These are phyloP conservation scores for Scartelaos histophorus DNA, from an alignment of 2,113 vertebrate genomes.

Conservation along the genomic window DNA sequence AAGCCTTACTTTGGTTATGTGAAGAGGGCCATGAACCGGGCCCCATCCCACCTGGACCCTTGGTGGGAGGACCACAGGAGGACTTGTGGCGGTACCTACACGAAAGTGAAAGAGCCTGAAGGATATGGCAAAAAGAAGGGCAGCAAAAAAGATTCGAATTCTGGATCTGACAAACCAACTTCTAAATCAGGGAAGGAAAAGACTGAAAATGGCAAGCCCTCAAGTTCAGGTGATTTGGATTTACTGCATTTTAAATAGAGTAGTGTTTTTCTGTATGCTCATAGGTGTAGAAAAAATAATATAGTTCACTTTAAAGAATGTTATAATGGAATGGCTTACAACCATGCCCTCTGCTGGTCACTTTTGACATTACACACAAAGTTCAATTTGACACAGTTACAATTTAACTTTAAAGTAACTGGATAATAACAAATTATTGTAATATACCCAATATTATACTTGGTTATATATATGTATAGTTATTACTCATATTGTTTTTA, in stretches of 20 bases:
- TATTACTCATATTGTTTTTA: not conserved
- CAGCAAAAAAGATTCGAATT: constrained; percentile 42
- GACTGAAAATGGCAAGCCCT: constrained; percentile 20
- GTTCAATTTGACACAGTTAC: not conserved
- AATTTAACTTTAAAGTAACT: not conserved
- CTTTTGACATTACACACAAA: not conserved
- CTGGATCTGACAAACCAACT: constrained; percentile 13
- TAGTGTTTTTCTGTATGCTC: not conserved
- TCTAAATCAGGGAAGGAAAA: constrained; percentile 32
- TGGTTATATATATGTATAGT: not conserved
- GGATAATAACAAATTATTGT: too few relatives aligned
- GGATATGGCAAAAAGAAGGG: constrained; percentile 80
- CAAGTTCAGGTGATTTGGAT: not conserved
- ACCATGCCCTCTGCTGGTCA: not conserved
- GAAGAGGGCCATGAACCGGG: constrained; percentile 90
- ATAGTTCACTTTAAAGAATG: too few relatives aligned
- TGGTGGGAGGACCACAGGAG: constrained; percentile 92
- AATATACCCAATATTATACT: not conserved
- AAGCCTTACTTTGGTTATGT: constrained; percentile 89
- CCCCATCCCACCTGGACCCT: constrained; percentile 85
- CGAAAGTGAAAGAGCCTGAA: constrained; percentile 92
- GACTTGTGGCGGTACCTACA: constrained; percentile 86
- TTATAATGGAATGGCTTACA: not conserved
- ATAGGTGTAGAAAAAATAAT: not conserved
- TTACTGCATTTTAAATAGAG: not conserved